Percentiles rank a stretch among this genome's conserved stretches.
Conservation (phyloP, 30 jellyfish, hydroid and myxozoan species). For the Mastigias papua region DNA sequence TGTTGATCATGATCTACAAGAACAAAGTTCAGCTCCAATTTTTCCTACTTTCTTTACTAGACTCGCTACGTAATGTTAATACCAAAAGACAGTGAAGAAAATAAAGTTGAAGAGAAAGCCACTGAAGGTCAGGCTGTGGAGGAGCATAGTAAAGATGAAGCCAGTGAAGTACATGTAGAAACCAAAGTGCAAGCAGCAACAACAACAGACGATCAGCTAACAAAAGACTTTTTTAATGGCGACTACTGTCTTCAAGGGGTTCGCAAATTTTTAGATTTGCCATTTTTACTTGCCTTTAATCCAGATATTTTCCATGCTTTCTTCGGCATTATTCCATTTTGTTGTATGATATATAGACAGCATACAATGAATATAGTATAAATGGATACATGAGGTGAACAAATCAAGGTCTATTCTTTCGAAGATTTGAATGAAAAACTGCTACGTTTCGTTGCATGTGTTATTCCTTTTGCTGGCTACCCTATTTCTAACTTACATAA, state of each 20-base stretch:
- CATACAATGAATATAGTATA: too few species aligned
- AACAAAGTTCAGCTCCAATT: neutral
- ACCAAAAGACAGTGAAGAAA: neutral
- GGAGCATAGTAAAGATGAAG: neutral
- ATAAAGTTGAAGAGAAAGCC: neutral
- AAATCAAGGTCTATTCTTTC: too few species aligned
- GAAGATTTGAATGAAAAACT: too few species aligned
- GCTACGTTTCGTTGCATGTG: too few species aligned
- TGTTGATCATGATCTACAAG: too few species aligned
- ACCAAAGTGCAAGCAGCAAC: slow-evolving; percentile 43
- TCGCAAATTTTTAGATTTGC: slow-evolving; percentile 1
- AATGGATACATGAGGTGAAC: too few species aligned
- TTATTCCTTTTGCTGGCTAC: neutral
- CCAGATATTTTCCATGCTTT: too few species aligned
- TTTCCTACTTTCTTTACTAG: neutral
- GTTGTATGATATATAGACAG: too few species aligned
- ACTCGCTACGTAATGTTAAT: neutral
- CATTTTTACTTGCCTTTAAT: neutral
- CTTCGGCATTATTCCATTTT: too few species aligned
- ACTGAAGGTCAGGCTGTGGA: neutral
- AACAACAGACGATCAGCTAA: slow-evolving; percentile 80
- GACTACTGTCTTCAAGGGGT: slow-evolving; percentile 97
- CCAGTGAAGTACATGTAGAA: neutral
- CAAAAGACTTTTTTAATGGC: slow-evolving; percentile 84
- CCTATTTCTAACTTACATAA: too few species aligned